Conservation (phyloP, 1,140 invertebrate genomes). For the Brachionus asplanchnoidis region DNA sequence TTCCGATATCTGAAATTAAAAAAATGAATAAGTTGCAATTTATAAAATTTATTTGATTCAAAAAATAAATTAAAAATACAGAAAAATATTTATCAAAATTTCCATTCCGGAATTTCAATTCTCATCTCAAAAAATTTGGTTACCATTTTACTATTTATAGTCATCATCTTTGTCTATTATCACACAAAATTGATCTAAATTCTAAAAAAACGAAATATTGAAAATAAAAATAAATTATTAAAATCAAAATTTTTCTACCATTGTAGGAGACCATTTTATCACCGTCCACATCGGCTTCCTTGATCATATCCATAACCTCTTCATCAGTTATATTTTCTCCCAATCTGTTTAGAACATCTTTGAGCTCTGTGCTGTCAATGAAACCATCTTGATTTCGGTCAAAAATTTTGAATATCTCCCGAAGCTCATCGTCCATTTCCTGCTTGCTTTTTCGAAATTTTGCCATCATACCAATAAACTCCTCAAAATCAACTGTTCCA, state of each 20-base stretch:
- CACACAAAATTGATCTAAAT: conserved; percentile 20
- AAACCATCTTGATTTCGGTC: conserved; percentile 42
- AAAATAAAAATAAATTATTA: not conserved
- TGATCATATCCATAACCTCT: conserved; percentile 39
- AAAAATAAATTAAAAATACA: too few relatives aligned
- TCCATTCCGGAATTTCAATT: not conserved
- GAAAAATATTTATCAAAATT: too few relatives aligned
- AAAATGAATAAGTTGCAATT: too few relatives aligned
- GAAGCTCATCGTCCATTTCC: conserved; percentile 28
- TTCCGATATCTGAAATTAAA: too few relatives aligned
- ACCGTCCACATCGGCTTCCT: conserved; percentile 34
- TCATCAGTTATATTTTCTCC: conserved; percentile 37
- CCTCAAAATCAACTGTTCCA: conserved; percentile 39
- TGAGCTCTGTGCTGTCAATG: conserved; percentile 30
- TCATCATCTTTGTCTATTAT: conserved; percentile 1
- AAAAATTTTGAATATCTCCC: conserved; percentile 39
- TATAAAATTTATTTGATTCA: too few relatives aligned
- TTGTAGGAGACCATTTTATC: conserved; percentile 15
- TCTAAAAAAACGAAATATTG: not conserved
- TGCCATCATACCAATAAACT: conserved; percentile 41
- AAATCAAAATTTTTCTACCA: not conserved
- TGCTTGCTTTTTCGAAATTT: conserved; percentile 1
- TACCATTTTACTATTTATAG: not conserved
- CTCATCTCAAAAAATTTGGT: not conserved
- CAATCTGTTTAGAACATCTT: not conserved